Percentiles rank a stretch among this genome's conserved stretches.
Conservation (phyloP, 2,113 vertebrate genomes). For the Otis tarda region DNA sequence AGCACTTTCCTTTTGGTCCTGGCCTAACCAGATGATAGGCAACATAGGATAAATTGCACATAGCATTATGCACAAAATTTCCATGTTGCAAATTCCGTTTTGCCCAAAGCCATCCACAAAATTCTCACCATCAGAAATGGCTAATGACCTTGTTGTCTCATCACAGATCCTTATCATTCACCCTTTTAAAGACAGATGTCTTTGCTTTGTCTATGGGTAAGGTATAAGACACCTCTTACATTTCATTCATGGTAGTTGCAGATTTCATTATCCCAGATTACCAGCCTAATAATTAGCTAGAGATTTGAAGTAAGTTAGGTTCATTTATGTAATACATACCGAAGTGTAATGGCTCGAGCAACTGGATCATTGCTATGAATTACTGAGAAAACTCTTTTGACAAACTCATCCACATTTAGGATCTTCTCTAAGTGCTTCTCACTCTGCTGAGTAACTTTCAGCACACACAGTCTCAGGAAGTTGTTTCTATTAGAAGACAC, state of each 20-base stretch:
- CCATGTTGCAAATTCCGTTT: not conserved
- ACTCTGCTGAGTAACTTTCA: conserved; percentile 98
- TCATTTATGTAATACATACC: conserved; percentile 69
- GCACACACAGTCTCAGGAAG: conserved; percentile 93
- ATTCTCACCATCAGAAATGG: not conserved
- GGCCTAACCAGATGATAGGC: not conserved
- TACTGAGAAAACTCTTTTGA: conserved; percentile 96
- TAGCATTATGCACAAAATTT: not conserved
- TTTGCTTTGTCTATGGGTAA: not conserved
- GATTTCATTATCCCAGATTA: not conserved
- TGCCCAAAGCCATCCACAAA: not conserved
- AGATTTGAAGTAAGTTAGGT: not conserved
- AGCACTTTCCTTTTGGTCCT: not conserved
- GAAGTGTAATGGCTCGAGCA: conserved; percentile 93
- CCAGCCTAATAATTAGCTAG: not conserved
- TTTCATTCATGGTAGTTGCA: not conserved
- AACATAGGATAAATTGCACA: not conserved
- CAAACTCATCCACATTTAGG: conserved; percentile 97
- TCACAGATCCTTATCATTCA: not conserved
- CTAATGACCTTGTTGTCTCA: not conserved
- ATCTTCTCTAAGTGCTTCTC: conserved; percentile 99
- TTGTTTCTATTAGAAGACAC: conserved; percentile 85
- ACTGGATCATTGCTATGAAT: conserved; percentile 98
- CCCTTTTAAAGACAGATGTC: not conserved
- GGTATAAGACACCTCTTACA: rapidly evolving